Conservation (phyloP, 2,797 vertebrate species). For the Acrossocheilus wenchowensis region DNA sequence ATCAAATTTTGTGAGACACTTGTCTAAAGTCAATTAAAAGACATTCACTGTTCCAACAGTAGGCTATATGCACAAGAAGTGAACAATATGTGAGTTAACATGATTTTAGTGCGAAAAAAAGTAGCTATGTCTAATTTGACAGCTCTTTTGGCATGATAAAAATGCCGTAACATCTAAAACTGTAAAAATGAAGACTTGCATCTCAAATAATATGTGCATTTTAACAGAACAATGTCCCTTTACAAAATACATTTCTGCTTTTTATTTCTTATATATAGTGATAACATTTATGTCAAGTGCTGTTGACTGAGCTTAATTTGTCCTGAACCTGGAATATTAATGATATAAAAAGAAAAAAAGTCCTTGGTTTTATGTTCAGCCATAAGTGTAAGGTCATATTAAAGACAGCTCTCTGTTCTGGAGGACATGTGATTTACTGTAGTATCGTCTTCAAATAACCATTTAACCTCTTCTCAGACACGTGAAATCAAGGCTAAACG, state of each 20-base stretch:
- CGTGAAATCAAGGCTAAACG: constrained; percentile 11
- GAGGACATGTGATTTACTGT: constrained; percentile 4
- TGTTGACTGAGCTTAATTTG: background rate
- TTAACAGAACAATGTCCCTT: background rate
- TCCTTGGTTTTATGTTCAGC: background rate
- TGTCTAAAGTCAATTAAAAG: background rate
- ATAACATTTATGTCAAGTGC: background rate
- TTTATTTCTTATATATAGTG: background rate
- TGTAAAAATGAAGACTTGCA: too few species aligned
- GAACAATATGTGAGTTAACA: background rate
- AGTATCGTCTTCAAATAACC: background rate
- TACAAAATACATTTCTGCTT: background rate
- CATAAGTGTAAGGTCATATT: background rate
- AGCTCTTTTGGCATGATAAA: background rate
- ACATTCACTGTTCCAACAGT: background rate
- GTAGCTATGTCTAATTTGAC: too few species aligned
- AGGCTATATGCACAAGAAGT: background rate
- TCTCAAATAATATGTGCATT: background rate
- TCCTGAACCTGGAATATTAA: too few species aligned
- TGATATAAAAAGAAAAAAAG: background rate
- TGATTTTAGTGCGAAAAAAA: background rate
- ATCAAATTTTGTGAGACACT: background rate
- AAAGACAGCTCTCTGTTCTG: background rate
- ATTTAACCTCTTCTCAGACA: background rate
- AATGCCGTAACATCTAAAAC: too few species aligned